Base-by-base conservation (phyloP, 2,888 invertebrate genomes). In the Arge pagana region DNA sequence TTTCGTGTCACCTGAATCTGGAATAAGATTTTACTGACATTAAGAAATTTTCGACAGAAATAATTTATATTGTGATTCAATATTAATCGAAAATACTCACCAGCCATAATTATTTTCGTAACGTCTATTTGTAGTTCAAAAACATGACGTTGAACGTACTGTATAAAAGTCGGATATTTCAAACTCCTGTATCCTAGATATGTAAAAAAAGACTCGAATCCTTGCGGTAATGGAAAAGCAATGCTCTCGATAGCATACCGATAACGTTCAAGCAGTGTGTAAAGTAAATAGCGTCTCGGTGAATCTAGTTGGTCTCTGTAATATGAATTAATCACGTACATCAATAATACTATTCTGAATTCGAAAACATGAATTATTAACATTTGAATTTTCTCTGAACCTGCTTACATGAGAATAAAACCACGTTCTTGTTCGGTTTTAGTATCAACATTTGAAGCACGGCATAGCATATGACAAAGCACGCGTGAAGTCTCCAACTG, bases 51-150 rank as follows among this genome's bases (percentile, higher is more conserved):
- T 28, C 11, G 23, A 39, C 8, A 24, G 36, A 42, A 15, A 51
- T 43, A 4, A 45, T 37, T 28, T 48, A 21, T 26, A 2, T n/a
- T 16, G 15, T n/a, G 13, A 23, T 26, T n/a, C 13, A 40, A 11
- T 42, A 37, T 24, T 40, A 35, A 48, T 23, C n/a, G 13, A 15
- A n/a, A 18, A 8, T 48, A 57, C 76, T 71, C 69, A 90, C 91
- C 87, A 62, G 86, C 84, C 73, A 93, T 85, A 56, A 93, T 90
- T 33, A 86, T 83, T 79, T 92, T 92, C 81, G 91, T 87, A 2
- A 92, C 90, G 69, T 93, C 93, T 19, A 92, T 88, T 78, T 93
- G 93, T 59, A 94, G 77, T 68, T 92, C 90, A 63, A 94, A 88
- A 35, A 93, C 91, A 70, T 90, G 88, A 64, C 88, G 82, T 62